Evolutionary conservation across 2,797 vertebrate species (phyloP), one percentile per base, ranked within the genome.

Genomic region (Molossus alvarezi): DNA sequence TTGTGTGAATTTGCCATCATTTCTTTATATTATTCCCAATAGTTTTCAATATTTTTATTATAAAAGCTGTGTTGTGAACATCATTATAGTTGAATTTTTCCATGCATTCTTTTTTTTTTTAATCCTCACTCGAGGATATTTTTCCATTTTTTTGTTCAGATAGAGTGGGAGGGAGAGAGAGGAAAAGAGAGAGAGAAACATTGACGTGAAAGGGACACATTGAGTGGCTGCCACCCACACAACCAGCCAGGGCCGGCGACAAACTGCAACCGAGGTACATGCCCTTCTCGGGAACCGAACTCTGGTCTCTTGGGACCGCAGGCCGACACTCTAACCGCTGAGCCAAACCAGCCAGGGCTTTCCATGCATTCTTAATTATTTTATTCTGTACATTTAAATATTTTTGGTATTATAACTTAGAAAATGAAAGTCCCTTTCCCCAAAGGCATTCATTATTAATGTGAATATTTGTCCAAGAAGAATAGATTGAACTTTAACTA

Each of bases 1-100:
- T 92, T 94, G 17, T 27, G 27, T 96, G 73, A 93, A 60, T 91
- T 88, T 97, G 25, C 20, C 33, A 27, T 87, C 27, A 62, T 80
- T 88, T 92, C 14, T 14, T 86, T 93, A 89, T 80, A 86, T 82
- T 48, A 75, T 51, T 92, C 11, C 4, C 0, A 64, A 7, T 80
- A 64, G 41, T 73, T 80, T 53, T 84, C 20, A 15, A 17, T 27
- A 33, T 51, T 93, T 96, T 92, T 71, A 65, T 53, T 84, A 71
- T 85, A 87, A 73, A 93, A 91, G 8, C 17, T 92, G 9, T 79
- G 2, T 21, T 77, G 0, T 85, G 72, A 76, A 48, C 92, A 81
- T 88, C 18, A 80, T 85, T 83, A 8, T 57, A 67, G 12, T 89
- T 87, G 71, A 88, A 29, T 65, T 90, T 72, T 53, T 71, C 37